A percentile compares a stretch with the other conserved stretches of the same genome.
Evolutionary conservation across 2,797 vertebrate species (phyloP).

Genomic region (Lates japonicus): DNA sequence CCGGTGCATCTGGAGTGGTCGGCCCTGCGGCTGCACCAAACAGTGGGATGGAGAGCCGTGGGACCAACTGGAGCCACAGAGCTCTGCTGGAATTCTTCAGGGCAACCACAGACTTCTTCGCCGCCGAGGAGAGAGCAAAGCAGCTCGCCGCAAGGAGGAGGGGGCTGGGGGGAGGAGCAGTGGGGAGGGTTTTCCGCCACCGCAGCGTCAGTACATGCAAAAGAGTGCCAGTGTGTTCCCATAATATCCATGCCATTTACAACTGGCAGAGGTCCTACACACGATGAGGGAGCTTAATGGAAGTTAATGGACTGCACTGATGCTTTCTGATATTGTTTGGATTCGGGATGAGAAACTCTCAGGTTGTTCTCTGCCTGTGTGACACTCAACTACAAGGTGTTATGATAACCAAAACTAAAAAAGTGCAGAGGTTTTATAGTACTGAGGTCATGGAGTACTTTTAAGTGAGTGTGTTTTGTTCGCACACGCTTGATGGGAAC

Average conservation of each 20-base stretch:
- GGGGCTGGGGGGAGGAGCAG: conserved; percentile 75
- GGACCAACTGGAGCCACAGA: conserved; percentile 86
- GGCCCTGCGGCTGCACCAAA: background rate
- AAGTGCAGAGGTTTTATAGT: background rate
- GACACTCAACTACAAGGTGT: conserved; percentile 16
- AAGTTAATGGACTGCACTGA: conserved; percentile 33
- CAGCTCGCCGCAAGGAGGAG: conserved; percentile 81
- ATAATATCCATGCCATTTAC: conserved; percentile 90
- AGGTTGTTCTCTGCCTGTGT: conserved; percentile 1
- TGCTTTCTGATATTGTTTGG: conserved; percentile 22
- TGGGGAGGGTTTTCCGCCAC: conserved; percentile 79
- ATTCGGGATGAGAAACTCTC: conserved; percentile 12
- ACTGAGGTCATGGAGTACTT: conserved; percentile 13
- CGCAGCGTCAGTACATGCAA: conserved; percentile 88
- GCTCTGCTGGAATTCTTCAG: conserved; percentile 89
- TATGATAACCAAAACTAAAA: conserved; percentile 19
- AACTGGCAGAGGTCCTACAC: conserved; percentile 92
- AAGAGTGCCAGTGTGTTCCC: conserved; percentile 85
- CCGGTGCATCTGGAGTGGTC: conserved; percentile 11
- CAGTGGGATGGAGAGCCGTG: conserved; percentile 21
- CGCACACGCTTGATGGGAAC: conserved; percentile 1
- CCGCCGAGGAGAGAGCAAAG: conserved; percentile 86
- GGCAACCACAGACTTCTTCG: conserved; percentile 88
- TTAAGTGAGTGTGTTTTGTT: conserved; percentile 3
- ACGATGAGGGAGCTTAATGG: conserved; percentile 76